phyloP scores from a whole-genome alignment of 2,797 vertebrate species.

The Catharus ustulatus region DNA sequence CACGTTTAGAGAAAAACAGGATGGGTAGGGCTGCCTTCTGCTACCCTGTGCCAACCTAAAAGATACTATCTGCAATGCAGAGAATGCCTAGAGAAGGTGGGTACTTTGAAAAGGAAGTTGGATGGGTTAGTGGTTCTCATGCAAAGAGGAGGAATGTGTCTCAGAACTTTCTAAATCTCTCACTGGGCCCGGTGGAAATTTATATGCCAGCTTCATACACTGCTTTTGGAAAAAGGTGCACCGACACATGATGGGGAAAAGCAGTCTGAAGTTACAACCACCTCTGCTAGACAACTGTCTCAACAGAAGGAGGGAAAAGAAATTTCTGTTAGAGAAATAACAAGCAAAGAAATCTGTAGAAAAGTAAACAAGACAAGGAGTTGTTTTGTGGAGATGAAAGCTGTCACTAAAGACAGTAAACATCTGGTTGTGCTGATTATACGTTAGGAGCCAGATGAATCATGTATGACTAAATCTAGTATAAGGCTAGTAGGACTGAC shows the following conservation, averaged over 20 bases:
- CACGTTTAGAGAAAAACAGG: constrained; percentile 45
- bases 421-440: constrained; percentile 14
- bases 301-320: background rate
- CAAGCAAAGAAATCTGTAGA: background rate
- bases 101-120: background rate
- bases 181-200: background rate
- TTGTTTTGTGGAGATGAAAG: constrained; percentile 4
- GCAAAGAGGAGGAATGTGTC: background rate
- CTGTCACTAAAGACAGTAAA: constrained; percentile 41
- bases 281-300: background rate
- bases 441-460: background rate
- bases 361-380: constrained; percentile 7
- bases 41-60: background rate
- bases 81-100: background rate
- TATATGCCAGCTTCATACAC: background rate
- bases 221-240: background rate
- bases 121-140: background rate
- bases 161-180: background rate
- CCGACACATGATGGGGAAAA: background rate
- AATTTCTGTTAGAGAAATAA: background rate
- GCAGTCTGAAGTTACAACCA: background rate
- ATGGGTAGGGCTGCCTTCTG: constrained; percentile 38
- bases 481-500: background rate
- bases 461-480: background rate
- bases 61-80: constrained; percentile 2